These are phyloP conservation scores for Corythornis vintsioides DNA, from an alignment of 2,113 vertebrate genomes.

Conservation along the genomic window DNA sequence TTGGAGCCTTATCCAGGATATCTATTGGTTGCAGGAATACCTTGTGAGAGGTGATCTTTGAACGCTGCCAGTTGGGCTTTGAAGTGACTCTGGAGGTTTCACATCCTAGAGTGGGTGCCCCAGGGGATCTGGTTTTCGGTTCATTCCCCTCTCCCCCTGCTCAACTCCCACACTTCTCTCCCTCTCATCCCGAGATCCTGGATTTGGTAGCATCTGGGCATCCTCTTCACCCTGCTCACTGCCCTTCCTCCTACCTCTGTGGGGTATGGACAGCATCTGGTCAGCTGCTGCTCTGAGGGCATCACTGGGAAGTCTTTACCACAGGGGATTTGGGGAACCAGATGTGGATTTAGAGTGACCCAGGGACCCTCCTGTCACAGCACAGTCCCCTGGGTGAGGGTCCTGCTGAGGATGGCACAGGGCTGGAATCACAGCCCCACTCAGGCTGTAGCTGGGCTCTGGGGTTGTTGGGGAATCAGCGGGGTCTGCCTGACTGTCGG, in stretches of 20 bases:
- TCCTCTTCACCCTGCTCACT: neutral
- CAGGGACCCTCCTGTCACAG: neutral
- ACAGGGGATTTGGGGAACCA: neutral
- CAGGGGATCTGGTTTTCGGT: neutral
- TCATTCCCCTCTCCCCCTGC: neutral
- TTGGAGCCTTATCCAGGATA: neutral
- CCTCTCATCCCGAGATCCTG: neutral
- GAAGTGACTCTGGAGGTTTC: neutral
- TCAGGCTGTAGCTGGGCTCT: neutral
- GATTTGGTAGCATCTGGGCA: slow-evolving; percentile 12
- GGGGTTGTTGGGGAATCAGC: neutral
- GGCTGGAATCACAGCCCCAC: neutral
- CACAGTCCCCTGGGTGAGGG: neutral
- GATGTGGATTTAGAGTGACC: neutral
- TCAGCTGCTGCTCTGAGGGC: neutral
- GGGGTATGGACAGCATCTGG: neutral
- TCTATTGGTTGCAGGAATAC: neutral
- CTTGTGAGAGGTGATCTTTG: neutral
- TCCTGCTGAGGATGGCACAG: neutral
- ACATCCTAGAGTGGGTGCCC: neutral
- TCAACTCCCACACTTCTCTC: neutral
- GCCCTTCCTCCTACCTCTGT: neutral
- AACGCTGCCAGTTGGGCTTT: neutral
- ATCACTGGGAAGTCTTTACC: neutral
- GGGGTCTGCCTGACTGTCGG: neutral